Percentiles rank a stretch among this genome's conserved stretches.
Evolutionary conservation across 1,140 invertebrate species (phyloP).

Genomic region (Apis laboriosa): DNA sequence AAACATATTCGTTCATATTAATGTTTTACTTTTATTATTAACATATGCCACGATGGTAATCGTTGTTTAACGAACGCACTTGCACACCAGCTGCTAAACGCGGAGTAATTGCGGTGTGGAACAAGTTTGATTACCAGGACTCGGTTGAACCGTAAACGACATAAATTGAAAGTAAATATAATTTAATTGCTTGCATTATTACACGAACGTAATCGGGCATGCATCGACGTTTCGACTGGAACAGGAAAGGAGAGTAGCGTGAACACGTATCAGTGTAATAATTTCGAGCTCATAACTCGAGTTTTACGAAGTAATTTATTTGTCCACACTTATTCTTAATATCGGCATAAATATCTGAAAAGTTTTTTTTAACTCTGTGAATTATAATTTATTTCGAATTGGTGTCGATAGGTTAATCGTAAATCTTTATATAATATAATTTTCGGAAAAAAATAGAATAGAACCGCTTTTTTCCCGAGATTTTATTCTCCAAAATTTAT

Average conservation of each 20-base stretch:
- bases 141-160: slow-evolving; percentile 19
- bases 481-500: too few relatives aligned
- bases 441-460: too few relatives aligned
- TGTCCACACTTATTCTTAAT: background rate
- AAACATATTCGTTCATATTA: background rate
- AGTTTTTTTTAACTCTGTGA: background rate
- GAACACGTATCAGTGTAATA: background rate
- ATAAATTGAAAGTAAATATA: slow-evolving; percentile 47
- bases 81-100: slow-evolving; percentile 26
- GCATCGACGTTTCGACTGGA: background rate
- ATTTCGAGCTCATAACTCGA: background rate
- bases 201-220: background rate
- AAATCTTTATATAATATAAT: too few relatives aligned
- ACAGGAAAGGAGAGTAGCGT: background rate
- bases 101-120: slow-evolving; percentile 18
- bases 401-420: too few relatives aligned
- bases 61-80: slow-evolving; percentile 20
- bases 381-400: background rate
- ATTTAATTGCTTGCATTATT: slow-evolving; percentile 37
- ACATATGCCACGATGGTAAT: slow-evolving; percentile 18
- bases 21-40: slow-evolving; percentile 37
- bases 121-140: slow-evolving; percentile 17
- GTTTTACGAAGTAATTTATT: slow-evolving; percentile 20
- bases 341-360: too few relatives aligned
- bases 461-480: too few relatives aligned